Evolutionary conservation across 2,113 vertebrate genomes (phyloP).

Genomic region (Oreochromis niloticus): DNA sequence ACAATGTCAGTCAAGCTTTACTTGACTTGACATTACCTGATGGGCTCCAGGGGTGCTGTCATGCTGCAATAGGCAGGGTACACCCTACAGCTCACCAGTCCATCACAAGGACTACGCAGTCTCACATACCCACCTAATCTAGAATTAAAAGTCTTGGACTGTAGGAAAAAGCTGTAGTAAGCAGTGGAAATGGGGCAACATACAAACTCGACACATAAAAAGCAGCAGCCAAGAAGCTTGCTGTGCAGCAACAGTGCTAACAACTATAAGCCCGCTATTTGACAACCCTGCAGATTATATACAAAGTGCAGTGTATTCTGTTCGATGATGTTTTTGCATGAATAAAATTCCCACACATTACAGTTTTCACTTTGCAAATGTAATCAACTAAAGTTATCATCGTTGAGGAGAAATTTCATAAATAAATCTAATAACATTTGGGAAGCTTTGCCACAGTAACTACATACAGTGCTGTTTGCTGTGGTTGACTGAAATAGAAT

Average conservation of each 20-base stretch:
- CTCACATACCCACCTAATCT: not conserved
- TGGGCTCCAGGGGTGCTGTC: not conserved
- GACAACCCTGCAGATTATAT: not conserved
- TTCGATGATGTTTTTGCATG: not conserved
- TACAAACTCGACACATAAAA: not conserved
- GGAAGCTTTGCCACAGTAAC: not conserved
- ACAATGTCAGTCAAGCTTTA: not conserved
- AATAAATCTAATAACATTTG: not conserved
- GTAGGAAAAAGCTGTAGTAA: not conserved
- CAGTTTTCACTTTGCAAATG: not conserved
- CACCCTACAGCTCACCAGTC: not conserved
- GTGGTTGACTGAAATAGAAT: constrained; percentile 17
- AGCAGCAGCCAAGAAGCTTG: not conserved
- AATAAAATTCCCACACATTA: not conserved
- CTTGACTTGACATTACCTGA: not conserved
- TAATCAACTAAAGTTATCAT: not conserved
- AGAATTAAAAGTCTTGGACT: not conserved
- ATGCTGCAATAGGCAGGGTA: not conserved
- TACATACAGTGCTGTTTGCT: not conserved
- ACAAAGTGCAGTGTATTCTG: not conserved
- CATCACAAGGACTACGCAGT: not conserved
- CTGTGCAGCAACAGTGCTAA: not conserved
- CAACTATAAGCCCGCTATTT: not conserved
- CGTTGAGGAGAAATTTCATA: not conserved
- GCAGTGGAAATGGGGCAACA: not conserved